Evolutionary conservation across 2,797 vertebrate genomes (phyloP).

Genomic region (Pseudochromis fuscus): DNA sequence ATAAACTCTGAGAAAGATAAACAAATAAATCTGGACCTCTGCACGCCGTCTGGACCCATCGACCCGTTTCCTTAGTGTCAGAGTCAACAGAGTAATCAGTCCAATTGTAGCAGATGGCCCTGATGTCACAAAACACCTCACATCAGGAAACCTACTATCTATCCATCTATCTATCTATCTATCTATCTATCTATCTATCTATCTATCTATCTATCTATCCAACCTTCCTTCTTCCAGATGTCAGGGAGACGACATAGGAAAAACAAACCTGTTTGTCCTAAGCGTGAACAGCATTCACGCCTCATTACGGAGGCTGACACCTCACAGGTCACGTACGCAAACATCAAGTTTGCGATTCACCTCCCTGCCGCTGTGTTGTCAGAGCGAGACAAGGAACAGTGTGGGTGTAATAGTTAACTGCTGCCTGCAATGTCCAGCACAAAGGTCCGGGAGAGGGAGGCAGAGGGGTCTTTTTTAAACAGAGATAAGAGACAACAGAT

Average conservation of each 20-base stretch:
- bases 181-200: too few relatives aligned
- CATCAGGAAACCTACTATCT: too few relatives aligned
- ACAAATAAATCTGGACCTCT: slow-evolving; percentile 21
- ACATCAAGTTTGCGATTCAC: slow-evolving; percentile 40
- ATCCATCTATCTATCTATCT: too few relatives aligned
- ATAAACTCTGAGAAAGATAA: slow-evolving; percentile 26
- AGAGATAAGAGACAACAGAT: slow-evolving; percentile 12
- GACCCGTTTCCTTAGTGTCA: slow-evolving; percentile 1
- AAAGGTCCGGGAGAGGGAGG: slow-evolving; percentile 5
- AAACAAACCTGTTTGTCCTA: slow-evolving; percentile 1
- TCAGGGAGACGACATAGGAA: neutral
- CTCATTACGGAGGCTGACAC: slow-evolving; percentile 46
- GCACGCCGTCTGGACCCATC: neutral
- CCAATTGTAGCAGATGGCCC: neutral
- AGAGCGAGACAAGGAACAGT: neutral
- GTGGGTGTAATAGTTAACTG: slow-evolving; percentile 54
- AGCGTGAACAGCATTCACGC: slow-evolving; percentile 14
- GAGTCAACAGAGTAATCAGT: slow-evolving; percentile 1
- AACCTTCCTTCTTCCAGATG: too few relatives aligned
- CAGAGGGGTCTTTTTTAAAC: neutral
- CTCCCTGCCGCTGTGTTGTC: slow-evolving; percentile 13
- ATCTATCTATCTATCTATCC: too few relatives aligned
- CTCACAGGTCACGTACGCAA: slow-evolving; percentile 60
- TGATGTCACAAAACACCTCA: too few relatives aligned
- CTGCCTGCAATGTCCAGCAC: slow-evolving; percentile 12